A percentile compares a stretch with the other conserved stretches of the same genome.
Evolutionary conservation across 2,888 invertebrate species (phyloP).

Genomic region (Andrena bucephala): DNA sequence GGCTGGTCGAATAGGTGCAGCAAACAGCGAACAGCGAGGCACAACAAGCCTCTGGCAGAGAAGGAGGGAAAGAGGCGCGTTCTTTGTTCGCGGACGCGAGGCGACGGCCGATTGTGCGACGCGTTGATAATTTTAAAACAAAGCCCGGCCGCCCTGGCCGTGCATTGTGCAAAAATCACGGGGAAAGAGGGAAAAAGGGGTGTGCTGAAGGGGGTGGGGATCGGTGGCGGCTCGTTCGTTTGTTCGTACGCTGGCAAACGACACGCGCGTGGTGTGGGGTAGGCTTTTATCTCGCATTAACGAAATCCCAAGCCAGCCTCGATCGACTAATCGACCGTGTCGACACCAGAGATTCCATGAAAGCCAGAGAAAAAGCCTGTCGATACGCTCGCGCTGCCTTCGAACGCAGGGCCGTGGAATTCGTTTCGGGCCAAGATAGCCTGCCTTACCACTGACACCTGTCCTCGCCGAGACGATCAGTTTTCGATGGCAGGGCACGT

Average conservation of each 20-base stretch:
- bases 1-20: constrained; percentile 20
- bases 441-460: constrained; percentile 2
- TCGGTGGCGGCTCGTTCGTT: constrained; percentile 46
- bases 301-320: constrained; percentile 71
- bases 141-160: constrained; percentile 74
- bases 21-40: constrained; percentile 19
- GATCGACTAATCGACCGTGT: constrained; percentile 75
- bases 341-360: constrained; percentile 68
- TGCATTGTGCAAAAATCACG: constrained; percentile 82
- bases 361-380: constrained; percentile 64
- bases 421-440: constrained; percentile 28
- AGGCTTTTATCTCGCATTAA: constrained; percentile 73
- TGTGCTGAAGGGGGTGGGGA: constrained; percentile 29
- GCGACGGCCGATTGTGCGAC: constrained; percentile 82
- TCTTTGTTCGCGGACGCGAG: constrained; percentile 78
- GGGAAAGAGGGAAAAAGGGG: constrained; percentile 68
- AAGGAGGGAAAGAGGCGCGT: constrained; percentile 58
- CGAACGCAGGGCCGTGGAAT: constrained; percentile 9
- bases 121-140: constrained; percentile 84
- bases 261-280: constrained; percentile 51
- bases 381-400: constrained; percentile 50
- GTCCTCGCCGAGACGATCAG: neutral
- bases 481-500: no score
- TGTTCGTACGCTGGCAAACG: constrained; percentile 59
- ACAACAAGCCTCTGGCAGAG: constrained; percentile 48